These are phyloP conservation scores for Umimayanthus chanpuru DNA, from an alignment of 92 coral and sea anemone genomes.

Conservation along the genomic window DNA sequence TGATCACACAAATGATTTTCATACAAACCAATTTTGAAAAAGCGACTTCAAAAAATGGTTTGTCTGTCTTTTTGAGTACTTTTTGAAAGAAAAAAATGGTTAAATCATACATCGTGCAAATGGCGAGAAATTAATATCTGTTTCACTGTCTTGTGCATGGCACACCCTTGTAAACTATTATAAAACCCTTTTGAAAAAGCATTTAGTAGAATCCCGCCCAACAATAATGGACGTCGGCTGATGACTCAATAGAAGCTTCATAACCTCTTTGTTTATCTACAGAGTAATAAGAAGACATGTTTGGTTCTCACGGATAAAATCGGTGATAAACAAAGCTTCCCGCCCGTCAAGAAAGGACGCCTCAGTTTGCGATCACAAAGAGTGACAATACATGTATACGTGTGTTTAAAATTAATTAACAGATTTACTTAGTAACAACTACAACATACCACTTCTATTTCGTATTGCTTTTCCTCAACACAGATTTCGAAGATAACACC, in stretches of 20 bases:
- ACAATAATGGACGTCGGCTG: background rate
- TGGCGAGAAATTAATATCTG: background rate
- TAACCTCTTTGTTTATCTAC: conserved; percentile 20
- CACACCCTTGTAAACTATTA: background rate
- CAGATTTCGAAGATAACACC: conserved; percentile 13
- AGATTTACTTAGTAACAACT: conserved; percentile 10
- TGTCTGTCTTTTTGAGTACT: background rate
- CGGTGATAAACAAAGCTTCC: background rate
- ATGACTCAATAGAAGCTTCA: conserved; percentile 32
- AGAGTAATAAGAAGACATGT: conserved; percentile 1
- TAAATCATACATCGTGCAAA: background rate
- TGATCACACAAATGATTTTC: background rate
- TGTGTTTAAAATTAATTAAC: background rate
- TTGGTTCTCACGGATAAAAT: conserved; percentile 39
- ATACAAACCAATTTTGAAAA: no score
- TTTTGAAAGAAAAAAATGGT: background rate
- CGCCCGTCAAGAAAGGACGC: conserved; percentile 11
- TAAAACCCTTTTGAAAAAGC: conserved; percentile 18
- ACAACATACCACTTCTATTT: background rate
- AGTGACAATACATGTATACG: background rate
- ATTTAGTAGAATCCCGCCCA: conserved; percentile 22
- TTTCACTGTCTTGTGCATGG: background rate
- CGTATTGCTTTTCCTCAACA: background rate
- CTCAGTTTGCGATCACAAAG: conserved; percentile 13
- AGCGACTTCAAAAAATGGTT: background rate